Base-by-base conservation (phyloP, 1,140 invertebrate species). In the Archivesica marissinica region DNA sequence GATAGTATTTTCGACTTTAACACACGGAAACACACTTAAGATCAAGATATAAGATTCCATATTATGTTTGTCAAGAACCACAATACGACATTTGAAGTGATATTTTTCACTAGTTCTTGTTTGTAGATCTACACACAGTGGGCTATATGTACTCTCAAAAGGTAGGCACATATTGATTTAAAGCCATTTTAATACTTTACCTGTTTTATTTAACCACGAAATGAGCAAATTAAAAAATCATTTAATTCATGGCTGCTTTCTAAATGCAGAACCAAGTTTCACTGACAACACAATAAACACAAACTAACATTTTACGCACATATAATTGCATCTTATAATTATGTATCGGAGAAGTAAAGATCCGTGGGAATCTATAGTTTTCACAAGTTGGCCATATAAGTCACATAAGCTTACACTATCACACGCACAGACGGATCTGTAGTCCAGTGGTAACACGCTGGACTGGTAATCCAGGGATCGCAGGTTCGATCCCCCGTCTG, bases 181-280 rank as follows among this genome's bases (percentile, higher is more conserved):
- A 64, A 35, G 59, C 11, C 33, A 25, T 25, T 35, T 59, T 64
- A 35, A 35, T 35, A 7, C n/a, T 6, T 13, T 25, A 17, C 30
- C 20, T 64, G 30, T 35, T 35, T 64, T 64, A 64, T 64, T 64
- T 64, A 17, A 35, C 59, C 59, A 64, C 33, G 59, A 64, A 64
- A 64, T 35, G 28, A 20, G 59, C 59, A 64, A 64, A 64, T 64
- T 35, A 64, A 64, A 35, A 30, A 64, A 59, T 15, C 11, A 25
- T 33, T 35, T n/a, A n/a, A n/a, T n/a, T 0, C 13, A 33, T 35
- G 23, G 20, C n/a, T 64, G 28, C 15, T 35, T 64, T 64, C 30
- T 64, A 33, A 13, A 64, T 3, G 30, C 59, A 25, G 30, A 35
- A 64, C 59, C 28, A 64, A 35, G 23, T 28, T 28, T n/a, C 9